A percentile compares a stretch with the other conserved stretches of the same genome.
Conservation (phyloP, 2,888 invertebrate species). For the Theretra japonica region DNA sequence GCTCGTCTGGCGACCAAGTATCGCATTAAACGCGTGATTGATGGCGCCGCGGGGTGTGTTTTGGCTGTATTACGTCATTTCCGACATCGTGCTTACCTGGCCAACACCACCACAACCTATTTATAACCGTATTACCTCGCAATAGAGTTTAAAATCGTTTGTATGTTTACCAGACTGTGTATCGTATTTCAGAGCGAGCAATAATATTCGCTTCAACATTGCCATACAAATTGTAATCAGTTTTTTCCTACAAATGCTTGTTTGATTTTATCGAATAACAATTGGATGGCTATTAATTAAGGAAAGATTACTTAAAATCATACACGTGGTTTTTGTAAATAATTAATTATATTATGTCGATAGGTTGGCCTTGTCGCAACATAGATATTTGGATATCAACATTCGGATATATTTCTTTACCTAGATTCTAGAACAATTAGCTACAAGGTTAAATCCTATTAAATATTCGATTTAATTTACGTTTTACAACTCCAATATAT, state of each 20-base stretch:
- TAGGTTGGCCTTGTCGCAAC: too few relatives aligned
- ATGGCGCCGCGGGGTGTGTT: slow-evolving; percentile 30
- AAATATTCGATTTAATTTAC: too few relatives aligned
- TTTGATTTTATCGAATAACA: slow-evolving; percentile 1
- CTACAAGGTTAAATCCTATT: too few relatives aligned
- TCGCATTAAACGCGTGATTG: slow-evolving; percentile 29
- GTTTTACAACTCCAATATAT: too few relatives aligned
- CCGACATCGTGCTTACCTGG: slow-evolving; percentile 29
- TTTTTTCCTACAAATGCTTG: not conserved
- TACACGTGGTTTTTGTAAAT: too few relatives aligned
- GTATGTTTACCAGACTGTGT: not conserved
- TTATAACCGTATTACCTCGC: not conserved
- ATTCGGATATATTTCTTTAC: too few relatives aligned
- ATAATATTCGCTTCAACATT: not conserved
- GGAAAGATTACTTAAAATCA: not conserved
- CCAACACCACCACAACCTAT: not conserved
- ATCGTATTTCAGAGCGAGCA: not conserved
- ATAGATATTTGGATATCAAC: too few relatives aligned
- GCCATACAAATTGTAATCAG: not conserved
- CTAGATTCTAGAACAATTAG: too few relatives aligned
- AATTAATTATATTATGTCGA: too few relatives aligned
- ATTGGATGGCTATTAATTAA: not conserved
- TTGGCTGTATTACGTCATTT: slow-evolving; percentile 31
- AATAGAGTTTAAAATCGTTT: not conserved
- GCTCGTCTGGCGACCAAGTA: slow-evolving; percentile 9